A percentile compares a stretch with the other conserved stretches of the same genome.
phyloP scores from a whole-genome alignment of 2,888 invertebrate species.

The Drosophila setosimentum region DNA sequence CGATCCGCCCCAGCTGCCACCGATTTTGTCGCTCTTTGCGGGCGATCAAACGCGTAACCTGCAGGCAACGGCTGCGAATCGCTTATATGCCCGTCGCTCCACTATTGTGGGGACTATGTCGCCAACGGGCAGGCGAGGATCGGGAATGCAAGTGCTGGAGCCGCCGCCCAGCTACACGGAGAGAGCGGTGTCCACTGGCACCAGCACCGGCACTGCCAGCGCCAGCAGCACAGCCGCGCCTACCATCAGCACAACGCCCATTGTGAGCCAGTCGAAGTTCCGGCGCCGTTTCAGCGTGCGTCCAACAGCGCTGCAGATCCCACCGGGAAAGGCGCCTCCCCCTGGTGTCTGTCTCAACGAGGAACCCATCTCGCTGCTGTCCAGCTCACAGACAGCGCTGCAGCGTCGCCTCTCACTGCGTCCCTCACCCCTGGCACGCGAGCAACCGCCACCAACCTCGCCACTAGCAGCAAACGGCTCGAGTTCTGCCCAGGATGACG shows the following conservation, averaged over 20 bases:
- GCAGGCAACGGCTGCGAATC: constrained; percentile 78
- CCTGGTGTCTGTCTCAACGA: constrained; percentile 69
- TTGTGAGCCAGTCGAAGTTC: constrained; percentile 74
- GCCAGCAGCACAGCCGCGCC: background rate
- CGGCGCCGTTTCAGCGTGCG: constrained; percentile 84
- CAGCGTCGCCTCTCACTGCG: constrained; percentile 84
- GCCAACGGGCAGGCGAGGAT: constrained; percentile 42
- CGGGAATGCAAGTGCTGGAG: constrained; percentile 73
- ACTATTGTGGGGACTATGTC: constrained; percentile 83
- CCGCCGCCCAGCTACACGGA: constrained; percentile 84
- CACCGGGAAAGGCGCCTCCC: constrained; percentile 84
- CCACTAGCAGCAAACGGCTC: constrained; percentile 30
- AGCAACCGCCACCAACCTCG: constrained; percentile 57
- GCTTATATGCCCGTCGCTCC: constrained; percentile 81
- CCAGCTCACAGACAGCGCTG: constrained; percentile 75
- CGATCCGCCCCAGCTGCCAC: constrained; percentile 85
- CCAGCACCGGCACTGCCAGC: background rate
- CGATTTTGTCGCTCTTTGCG: constrained; percentile 86
- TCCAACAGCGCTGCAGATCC: constrained; percentile 84
- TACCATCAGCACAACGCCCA: constrained; percentile 5
- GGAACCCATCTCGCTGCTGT: constrained; percentile 24
- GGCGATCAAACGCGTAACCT: constrained; percentile 75
- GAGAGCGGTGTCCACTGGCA: constrained; percentile 33
- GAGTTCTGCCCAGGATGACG: constrained; percentile 32
- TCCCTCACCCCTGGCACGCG: constrained; percentile 60